These are phyloP conservation scores for Terebella lapidaria DNA, from an alignment of 2,888 invertebrate genomes.

Conservation along the genomic window DNA sequence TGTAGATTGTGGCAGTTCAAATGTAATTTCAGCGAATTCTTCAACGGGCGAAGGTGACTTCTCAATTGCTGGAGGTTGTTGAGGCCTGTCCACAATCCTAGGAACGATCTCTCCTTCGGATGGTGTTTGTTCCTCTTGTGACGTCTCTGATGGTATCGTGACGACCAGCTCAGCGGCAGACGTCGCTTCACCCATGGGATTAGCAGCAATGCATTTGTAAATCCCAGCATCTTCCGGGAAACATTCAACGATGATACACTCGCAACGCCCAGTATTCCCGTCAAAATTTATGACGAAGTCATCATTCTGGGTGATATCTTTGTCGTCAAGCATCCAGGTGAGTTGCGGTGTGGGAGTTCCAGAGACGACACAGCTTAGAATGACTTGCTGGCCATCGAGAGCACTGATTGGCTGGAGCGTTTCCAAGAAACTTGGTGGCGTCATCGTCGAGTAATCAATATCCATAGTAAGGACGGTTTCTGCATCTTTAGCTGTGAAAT, in stretches of 20 bases:
- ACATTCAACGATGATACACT: constrained; percentile 45
- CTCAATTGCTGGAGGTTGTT: background rate
- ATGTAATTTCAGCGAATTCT: background rate
- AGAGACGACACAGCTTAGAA: constrained; percentile 37
- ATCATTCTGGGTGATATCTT: constrained; percentile 45
- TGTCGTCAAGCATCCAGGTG: constrained; percentile 49
- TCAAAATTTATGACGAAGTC: constrained; percentile 47
- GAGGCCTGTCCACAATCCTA: background rate
- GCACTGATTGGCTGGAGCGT: constrained; percentile 33
- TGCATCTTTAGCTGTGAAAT: background rate
- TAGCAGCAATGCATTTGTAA: constrained; percentile 72
- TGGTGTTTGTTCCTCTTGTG: no score
- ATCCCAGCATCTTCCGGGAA: constrained; percentile 50
- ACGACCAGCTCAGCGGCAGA: constrained; percentile 49
- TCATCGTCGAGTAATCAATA: constrained; percentile 3
- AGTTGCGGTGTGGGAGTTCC: constrained; percentile 45
- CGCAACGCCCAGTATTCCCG: constrained; percentile 40
- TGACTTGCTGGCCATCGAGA: constrained; percentile 42
- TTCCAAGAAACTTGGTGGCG: constrained; percentile 39
- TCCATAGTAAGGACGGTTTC: background rate
- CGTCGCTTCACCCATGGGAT: constrained; percentile 86
- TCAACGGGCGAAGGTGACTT: background rate
- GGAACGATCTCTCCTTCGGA: background rate
- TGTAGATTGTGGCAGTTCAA: no score
- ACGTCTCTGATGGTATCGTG: constrained; percentile 22